These are phyloP conservation scores for Lypha dubia DNA, from an alignment of 2,888 invertebrate species.

Conservation along the genomic window DNA sequence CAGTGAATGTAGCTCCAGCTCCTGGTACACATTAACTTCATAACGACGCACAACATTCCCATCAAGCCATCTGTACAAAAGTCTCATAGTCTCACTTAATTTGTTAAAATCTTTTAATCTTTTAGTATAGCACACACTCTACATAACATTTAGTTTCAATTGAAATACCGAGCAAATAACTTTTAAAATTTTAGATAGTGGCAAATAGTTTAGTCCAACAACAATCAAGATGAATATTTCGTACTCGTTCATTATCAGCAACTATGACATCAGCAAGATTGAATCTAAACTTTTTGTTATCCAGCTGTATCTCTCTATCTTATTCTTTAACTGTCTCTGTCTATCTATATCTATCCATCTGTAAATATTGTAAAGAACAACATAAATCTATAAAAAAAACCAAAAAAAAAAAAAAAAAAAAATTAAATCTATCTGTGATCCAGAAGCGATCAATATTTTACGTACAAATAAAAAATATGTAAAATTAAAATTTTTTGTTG, in stretches of 20 bases:
- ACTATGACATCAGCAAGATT: constrained; percentile 25
- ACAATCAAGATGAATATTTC: constrained; percentile 64
- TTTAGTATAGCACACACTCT: constrained; percentile 58
- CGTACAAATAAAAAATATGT: constrained; percentile 58
- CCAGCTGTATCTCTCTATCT: neutral
- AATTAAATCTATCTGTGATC: constrained; percentile 23
- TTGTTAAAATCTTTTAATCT: neutral
- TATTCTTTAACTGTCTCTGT: constrained; percentile 29
- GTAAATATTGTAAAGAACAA: constrained; percentile 68
- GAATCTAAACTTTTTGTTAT: constrained; percentile 52
- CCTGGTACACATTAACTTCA: constrained; percentile 79
- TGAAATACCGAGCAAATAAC: constrained; percentile 13
- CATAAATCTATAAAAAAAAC: constrained; percentile 40
- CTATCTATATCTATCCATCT: constrained; percentile 50
- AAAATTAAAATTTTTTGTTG: constrained; percentile 42
- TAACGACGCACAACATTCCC: neutral
- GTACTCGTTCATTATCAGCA: constrained; percentile 72
- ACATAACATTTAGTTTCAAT: constrained; percentile 5
- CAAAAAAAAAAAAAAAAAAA: constrained; percentile 56
- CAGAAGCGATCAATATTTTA: constrained; percentile 42
- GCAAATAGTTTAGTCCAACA: constrained; percentile 72
- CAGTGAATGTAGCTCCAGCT: constrained; percentile 79
- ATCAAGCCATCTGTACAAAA: constrained; percentile 3
- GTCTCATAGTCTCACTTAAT: constrained; percentile 13
- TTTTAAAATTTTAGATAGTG: constrained; percentile 3